phyloP scores from a whole-genome alignment of 1,140 invertebrate species.

The Habropoda laboriosa region DNA sequence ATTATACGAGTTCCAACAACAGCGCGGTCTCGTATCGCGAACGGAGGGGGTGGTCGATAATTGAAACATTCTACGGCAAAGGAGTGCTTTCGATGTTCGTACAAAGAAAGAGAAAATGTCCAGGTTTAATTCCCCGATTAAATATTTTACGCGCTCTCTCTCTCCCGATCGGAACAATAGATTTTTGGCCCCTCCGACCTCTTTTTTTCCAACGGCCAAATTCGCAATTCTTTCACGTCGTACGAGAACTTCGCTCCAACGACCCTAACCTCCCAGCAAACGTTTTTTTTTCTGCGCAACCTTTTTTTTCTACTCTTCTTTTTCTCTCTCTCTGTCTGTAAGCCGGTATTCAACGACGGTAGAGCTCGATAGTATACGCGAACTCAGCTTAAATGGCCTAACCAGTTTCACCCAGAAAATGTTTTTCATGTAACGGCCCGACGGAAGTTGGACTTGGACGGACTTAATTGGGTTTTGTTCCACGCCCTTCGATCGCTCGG shows the following conservation, averaged over 20 bases:
- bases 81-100: not conserved
- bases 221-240: conserved; percentile 29
- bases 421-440: conserved; percentile 62
- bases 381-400: conserved; percentile 64
- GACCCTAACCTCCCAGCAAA: conserved; percentile 19
- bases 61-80: not conserved
- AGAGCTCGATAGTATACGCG: conserved; percentile 28
- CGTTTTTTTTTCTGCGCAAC: conserved; percentile 25
- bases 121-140: conserved; percentile 6
- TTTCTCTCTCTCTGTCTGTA: conserved; percentile 8
- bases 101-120: not conserved
- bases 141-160: not conserved
- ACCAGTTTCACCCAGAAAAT: conserved; percentile 65
- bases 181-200: not conserved
- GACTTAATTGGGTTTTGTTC: conserved; percentile 69
- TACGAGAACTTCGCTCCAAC: not conserved
- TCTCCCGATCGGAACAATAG: not conserved
- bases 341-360: conserved; percentile 26
- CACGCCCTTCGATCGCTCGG: conserved; percentile 64
- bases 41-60: not conserved
- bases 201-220: conserved; percentile 1
- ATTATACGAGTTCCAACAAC: not conserved
- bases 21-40: not conserved
- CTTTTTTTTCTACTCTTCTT: conserved; percentile 17
- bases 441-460: conserved; percentile 62